Conservation (phyloP, 2,113 vertebrate genomes). For the Anser brachyrhynchus region DNA sequence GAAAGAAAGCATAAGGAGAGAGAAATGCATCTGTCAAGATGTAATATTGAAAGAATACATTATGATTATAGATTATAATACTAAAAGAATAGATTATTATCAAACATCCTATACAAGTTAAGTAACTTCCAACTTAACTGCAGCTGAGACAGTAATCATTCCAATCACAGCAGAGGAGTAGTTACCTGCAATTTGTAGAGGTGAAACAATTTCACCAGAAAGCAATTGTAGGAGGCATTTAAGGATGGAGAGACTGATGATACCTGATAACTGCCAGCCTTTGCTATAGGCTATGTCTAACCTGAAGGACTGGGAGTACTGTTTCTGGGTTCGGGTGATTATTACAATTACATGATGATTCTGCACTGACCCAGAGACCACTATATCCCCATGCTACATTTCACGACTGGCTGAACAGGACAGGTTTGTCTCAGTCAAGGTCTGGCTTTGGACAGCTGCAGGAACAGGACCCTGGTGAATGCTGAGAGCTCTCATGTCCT, state of each 20-base stretch:
- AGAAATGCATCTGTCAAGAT: not conserved
- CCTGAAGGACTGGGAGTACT: not conserved
- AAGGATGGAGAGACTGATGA: not conserved
- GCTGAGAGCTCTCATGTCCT: not conserved
- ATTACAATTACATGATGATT: not conserved
- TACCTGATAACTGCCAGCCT: not conserved
- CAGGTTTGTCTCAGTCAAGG: not conserved
- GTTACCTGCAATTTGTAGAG: not conserved
- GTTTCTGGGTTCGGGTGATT: not conserved
- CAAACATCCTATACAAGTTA: not conserved
- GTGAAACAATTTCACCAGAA: not conserved
- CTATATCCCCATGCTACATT: not conserved
- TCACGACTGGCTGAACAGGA: not conserved
- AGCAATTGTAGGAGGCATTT: not conserved
- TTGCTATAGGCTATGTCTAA: not conserved
- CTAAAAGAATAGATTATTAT: not conserved
- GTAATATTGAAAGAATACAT: not conserved
- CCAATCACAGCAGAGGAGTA: not conserved
- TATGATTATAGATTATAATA: not conserved
- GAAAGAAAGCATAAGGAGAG: not conserved
- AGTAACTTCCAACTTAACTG: not conserved
- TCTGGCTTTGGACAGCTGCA: not conserved
- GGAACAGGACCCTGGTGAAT: rapidly evolving
- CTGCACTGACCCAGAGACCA: not conserved
- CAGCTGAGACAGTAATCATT: not conserved